These are phyloP conservation scores for Laticauda colubrina DNA, from an alignment of 2,113 vertebrate species.

Conservation along the genomic window DNA sequence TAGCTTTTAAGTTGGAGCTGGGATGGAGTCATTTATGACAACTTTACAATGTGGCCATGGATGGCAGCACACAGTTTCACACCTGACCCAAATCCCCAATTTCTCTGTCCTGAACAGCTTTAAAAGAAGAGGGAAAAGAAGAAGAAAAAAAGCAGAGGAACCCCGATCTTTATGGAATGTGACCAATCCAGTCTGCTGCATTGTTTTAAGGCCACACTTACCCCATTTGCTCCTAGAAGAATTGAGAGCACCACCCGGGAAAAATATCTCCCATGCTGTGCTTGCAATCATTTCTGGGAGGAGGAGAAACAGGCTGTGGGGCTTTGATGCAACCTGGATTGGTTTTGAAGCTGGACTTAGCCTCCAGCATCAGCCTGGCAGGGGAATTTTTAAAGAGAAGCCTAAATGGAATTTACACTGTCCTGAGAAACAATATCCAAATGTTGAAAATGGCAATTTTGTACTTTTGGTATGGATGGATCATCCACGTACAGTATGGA, in stretches of 20 bases:
- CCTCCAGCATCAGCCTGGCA: neutral
- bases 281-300: constrained; percentile 5
- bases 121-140: neutral
- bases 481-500: neutral
- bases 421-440: neutral
- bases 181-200: constrained; percentile 1
- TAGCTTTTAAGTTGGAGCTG: neutral
- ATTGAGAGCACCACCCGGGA: neutral
- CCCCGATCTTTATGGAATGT: neutral
- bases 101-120: neutral
- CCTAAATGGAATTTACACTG: neutral
- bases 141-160: neutral
- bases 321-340: neutral
- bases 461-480: neutral
- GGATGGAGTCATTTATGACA: neutral
- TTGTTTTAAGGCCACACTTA: neutral
- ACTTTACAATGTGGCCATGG: neutral
- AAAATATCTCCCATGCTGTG: neutral
- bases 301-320: neutral
- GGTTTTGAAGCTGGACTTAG: neutral
- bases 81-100: neutral
- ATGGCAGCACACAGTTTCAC: neutral
- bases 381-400: neutral
- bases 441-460: neutral
- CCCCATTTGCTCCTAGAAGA: neutral